Base-by-base conservation (phyloP, 2,113 vertebrate species). In the Labrus mixtus region DNA sequence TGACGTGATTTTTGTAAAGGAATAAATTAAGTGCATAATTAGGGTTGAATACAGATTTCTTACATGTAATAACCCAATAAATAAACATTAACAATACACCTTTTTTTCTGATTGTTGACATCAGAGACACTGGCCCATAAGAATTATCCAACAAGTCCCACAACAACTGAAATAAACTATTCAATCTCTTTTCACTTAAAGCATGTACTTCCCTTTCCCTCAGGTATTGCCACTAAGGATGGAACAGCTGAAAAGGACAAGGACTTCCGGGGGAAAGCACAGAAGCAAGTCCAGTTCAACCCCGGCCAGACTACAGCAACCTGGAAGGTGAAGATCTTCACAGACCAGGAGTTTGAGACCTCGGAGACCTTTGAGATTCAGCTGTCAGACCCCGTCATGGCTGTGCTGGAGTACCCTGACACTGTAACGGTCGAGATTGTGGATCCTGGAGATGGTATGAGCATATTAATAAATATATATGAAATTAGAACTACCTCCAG, bases 301-400 rank as follows among this genome's bases (percentile, higher is more conserved):
- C 97, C 96, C 0, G 95, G 95, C 33, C 96, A 97, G 87, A 95
- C 94, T 19, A 89, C 64, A 0, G 95, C 95, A 2, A 92, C 84
- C 29, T 97, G 96, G 96, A 91, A 54, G 84, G 95, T 97, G 64
- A 96, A 93, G 78, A 95, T 97, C 85, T 91, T 96, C 82, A 93
- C 93, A 1, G 96, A 97, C 79, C 90, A 93, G 60, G 89, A 96
- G 92, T 96, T 95, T 0, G 95, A 97, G 84, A 92, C 90, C 22
- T 96, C 95, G 0, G 96, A 97, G 90, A 94, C 88, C n/a, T 97
- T 97, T 87, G 90, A 95, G 89, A 95, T 98, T 53, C 71, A 95
- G 78, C 91, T 97, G 33, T 95, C 93, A 3, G 95, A 96, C 62
- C 95, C 95, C 0, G 91, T 95, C 68, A 96, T 95, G 95, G 95